Conservation (phyloP, 2,797 vertebrate genomes). For the Eulemur albifrons region DNA sequence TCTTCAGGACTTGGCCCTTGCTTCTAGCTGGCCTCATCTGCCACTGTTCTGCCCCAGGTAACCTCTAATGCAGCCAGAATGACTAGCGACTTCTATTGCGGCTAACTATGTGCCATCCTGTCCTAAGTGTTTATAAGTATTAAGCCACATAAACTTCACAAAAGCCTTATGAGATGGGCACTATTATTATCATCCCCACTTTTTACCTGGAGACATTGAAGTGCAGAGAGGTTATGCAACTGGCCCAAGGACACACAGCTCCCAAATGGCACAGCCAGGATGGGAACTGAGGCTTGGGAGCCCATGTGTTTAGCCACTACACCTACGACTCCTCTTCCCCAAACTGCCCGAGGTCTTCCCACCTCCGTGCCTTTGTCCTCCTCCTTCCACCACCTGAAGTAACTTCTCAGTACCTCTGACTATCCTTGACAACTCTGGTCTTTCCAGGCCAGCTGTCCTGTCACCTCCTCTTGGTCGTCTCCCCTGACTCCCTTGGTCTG, state of each 20-base stretch:
- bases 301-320: not conserved
- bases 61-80: not conserved
- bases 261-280: not conserved
- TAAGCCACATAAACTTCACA: not conserved
- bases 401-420: not conserved
- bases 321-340: accelerated
- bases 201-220: not conserved
- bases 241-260: not conserved
- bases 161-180: not conserved
- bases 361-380: accelerated
- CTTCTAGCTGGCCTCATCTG: not conserved
- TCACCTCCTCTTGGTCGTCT: not conserved
- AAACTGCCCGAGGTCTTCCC: not conserved
- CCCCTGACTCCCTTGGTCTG: not conserved
- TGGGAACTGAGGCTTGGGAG: not conserved
- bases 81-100: not conserved
- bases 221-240: not conserved
- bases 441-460: not conserved
- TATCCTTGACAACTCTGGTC: not conserved
- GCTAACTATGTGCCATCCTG: not conserved
- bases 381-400: not conserved
- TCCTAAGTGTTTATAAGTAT: not conserved
- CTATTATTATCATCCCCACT: not conserved
- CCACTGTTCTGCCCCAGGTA: not conserved
- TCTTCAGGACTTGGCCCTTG: not conserved